phyloP scores from a whole-genome alignment of 2,888 invertebrate genomes.

The Phyto melanocephala region DNA sequence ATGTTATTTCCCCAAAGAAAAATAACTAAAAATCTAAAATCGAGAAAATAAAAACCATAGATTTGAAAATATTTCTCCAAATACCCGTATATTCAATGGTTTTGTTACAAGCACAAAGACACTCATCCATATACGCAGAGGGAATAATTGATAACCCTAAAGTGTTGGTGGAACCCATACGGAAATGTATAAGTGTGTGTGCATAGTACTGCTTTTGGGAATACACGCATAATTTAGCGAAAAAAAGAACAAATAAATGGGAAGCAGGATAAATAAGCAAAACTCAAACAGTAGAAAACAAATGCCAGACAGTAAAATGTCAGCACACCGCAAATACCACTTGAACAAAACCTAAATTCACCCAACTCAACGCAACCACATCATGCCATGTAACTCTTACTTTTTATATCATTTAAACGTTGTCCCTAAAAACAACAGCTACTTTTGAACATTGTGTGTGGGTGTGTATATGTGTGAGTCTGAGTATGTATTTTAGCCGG shows the following conservation, averaged over 20 bases:
- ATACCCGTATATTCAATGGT: constrained; percentile 32
- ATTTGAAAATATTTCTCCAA: constrained; percentile 43
- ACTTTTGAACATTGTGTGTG: neutral
- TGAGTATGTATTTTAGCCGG: constrained; percentile 25
- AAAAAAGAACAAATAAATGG: neutral
- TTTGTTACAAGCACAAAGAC: neutral
- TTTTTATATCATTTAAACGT: constrained; percentile 33
- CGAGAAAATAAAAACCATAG: neutral
- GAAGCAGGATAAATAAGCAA: neutral
- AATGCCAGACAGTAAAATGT: constrained; percentile 63
- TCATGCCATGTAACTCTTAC: constrained; percentile 54
- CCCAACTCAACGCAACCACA: constrained; percentile 54
- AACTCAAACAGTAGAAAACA: constrained; percentile 50
- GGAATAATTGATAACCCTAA: constrained; percentile 53
- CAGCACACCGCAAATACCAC: constrained; percentile 61
- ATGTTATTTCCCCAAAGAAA: constrained; percentile 37
- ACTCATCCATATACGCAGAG: constrained; percentile 2
- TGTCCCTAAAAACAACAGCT: constrained; percentile 16
- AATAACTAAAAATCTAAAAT: constrained; percentile 29
- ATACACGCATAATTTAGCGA: constrained; percentile 55
- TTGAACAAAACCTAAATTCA: constrained; percentile 57
- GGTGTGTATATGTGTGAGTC: neutral
- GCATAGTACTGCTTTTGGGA: constrained; percentile 25
- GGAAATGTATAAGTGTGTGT: neutral
- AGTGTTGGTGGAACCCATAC: constrained; percentile 33